Conservation (phyloP, 2,113 vertebrate species). For the Chaetura pelagica region DNA sequence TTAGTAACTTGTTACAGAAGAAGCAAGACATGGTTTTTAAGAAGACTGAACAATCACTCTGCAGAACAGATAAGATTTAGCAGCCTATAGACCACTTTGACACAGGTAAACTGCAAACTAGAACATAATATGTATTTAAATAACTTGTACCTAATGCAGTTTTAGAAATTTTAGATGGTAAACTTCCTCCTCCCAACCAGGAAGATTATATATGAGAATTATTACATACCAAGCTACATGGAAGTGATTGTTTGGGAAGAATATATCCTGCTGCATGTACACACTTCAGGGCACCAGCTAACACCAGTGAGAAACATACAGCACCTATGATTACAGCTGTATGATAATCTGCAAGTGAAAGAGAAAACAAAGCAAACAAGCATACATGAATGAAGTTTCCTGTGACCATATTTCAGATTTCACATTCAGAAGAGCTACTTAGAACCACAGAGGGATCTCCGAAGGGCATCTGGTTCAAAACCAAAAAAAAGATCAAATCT, state of each 20-base stretch:
- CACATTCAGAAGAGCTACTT: not conserved
- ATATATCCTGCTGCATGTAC: slow-evolving; percentile 57
- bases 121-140: not conserved
- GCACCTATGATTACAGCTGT: not conserved
- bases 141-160: not conserved
- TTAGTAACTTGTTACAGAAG: not conserved
- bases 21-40: not conserved
- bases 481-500: not conserved
- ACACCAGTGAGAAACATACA: not conserved
- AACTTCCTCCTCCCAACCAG: not conserved
- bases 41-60: not conserved
- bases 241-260: slow-evolving; percentile 9
- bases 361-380: not conserved
- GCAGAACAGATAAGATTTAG: not conserved
- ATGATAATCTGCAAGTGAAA: slow-evolving; percentile 39
- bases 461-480: not conserved
- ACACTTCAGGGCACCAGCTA: not conserved
- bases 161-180: not conserved
- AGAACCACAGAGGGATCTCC: not conserved
- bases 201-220: not conserved
- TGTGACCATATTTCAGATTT: not conserved
- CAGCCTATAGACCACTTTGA: not conserved
- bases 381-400: not conserved
- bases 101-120: not conserved
- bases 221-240: slow-evolving; percentile 73